Evolutionary conservation across 1,140 invertebrate genomes (phyloP), one percentile per base, ranked within the genome.

Genomic region (Pseudomyrmex flavicornis): DNA sequence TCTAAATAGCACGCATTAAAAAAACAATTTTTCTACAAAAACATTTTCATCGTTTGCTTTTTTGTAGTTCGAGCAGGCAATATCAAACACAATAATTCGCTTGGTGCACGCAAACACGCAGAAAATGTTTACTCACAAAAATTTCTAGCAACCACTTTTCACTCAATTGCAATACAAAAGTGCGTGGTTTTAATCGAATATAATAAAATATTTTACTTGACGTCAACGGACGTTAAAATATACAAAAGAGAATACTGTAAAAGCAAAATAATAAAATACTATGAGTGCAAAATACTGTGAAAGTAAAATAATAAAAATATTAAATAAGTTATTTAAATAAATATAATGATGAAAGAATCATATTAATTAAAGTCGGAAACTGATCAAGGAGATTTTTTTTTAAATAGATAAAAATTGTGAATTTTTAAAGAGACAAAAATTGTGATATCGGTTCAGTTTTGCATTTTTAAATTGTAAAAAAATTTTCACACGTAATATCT

Each of bases 1-100:
- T 10, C 12, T 72, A 80, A 80, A 80, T 72, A 66, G 69, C 76
- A 70, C 69, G 70, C 15, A 20, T 13, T 54, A 44, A 80, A 35
- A 12, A 26, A 48, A 0, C 4, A 22, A 26, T 68, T 50, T 44
- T 26, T 22, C 2, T 8, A 1, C 12, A 20, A 22, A 22, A 22
- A 22, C 15, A 44, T 48, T 61, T 10, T 7, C 8, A 44, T 56
- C 17, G 22, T 50, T 66, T 66, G 35, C 35, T 35, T 35, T 70
- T 79, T 4, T 26, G 54, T 54, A 12, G 62, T 7, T 10, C 13
- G 44, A 70, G 20, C 44, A 8, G 12, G 13, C 44, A 20, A 0
- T 7, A 59, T 26, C 20, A n/a, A 70, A 76, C 74, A 62, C 66
- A 80, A 70, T n/a, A 13, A 48, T 15, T 48, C 7, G 26, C 20